Conservation (phyloP, 2,797 vertebrate genomes). For the Cossypha polioptera region DNA sequence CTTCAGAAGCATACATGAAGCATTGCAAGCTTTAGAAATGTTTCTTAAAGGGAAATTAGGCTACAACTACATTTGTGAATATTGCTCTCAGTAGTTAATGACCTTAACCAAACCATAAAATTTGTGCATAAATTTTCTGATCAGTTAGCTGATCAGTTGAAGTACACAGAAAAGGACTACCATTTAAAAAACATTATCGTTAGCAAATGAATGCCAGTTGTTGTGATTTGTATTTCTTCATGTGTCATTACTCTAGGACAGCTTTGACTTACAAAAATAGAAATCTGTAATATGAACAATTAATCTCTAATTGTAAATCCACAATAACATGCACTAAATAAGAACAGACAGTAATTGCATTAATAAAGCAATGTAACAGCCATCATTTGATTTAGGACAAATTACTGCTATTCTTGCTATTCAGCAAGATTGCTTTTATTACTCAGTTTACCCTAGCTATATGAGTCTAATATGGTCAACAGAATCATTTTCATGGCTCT, state of each 20-base stretch:
- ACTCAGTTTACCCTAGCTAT: neutral
- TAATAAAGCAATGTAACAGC: neutral
- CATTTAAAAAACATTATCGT: neutral
- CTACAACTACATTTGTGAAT: neutral
- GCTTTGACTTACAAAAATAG: slow-evolving; percentile 7
- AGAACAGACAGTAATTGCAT: slow-evolving; percentile 1
- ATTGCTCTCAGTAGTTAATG: neutral
- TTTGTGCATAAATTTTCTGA: neutral
- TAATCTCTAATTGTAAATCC: slow-evolving; percentile 1
- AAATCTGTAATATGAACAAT: neutral
- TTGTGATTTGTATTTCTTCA: slow-evolving; percentile 9
- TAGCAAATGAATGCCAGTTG: neutral
- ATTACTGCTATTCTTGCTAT: neutral
- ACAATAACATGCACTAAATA: neutral
- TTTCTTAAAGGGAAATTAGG: neutral
- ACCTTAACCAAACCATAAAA: neutral
- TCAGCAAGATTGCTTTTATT: neutral
- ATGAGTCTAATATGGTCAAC: neutral
- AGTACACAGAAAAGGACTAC: neutral
- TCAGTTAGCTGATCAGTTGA: neutral
- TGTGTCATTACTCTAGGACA: neutral
- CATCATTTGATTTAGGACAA: neutral
- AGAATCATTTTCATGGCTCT: neutral
- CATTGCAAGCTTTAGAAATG: neutral
- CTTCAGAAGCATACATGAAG: neutral